Evolutionary conservation across 23 tunicate genomes (phyloP).

Genomic region (Phallusia fumigata): DNA sequence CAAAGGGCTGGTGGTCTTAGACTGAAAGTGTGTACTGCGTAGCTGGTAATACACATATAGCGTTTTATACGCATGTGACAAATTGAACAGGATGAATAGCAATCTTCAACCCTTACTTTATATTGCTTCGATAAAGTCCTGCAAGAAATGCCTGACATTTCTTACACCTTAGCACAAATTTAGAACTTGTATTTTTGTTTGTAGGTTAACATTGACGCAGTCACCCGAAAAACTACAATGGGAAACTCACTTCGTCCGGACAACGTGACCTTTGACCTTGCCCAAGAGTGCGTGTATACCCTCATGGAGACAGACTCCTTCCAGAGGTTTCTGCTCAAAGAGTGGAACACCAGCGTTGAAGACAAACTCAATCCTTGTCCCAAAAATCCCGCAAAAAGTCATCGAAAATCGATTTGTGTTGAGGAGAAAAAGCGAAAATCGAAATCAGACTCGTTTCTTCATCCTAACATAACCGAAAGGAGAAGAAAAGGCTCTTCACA

Average conservation of each 20-base stretch:
- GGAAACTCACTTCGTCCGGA: neutral
- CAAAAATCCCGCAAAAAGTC: neutral
- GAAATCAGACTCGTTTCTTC: neutral
- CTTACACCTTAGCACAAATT: no score
- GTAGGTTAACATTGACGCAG: neutral
- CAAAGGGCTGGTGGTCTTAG: no score
- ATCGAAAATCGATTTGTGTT: neutral
- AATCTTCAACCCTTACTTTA: no score
- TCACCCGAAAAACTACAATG: neutral
- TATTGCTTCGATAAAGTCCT: no score
- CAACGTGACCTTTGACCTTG: conserved; percentile 5
- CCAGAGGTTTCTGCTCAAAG: conserved; percentile 13
- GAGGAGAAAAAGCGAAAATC: neutral
- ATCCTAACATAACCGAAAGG: neutral
- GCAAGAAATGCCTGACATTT: no score
- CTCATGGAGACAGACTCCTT: conserved; percentile 31
- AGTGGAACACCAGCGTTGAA: neutral
- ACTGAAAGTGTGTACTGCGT: no score
- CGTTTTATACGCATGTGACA: no score
- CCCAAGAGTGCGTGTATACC: conserved; percentile 6
- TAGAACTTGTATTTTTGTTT: neutral
- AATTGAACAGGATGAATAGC: no score
- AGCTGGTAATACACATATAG: no score
- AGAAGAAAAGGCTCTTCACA: neutral
- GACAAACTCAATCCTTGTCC: neutral